Evolutionary conservation across 2,113 vertebrate species (phyloP).

Genomic region (Camelus dromedarius): DNA sequence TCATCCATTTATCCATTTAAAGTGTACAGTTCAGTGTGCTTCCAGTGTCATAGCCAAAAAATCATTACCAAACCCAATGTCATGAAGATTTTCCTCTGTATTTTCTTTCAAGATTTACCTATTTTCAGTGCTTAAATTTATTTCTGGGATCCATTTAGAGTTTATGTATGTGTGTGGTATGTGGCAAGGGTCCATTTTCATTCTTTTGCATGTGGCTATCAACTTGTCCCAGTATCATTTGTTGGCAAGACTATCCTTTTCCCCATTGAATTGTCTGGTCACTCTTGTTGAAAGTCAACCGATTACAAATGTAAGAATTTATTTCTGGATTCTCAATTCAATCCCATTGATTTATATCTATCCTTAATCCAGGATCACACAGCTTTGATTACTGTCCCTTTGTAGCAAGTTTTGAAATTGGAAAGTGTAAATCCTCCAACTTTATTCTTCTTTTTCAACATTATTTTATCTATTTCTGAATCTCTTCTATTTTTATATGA

Average conservation of each 20-base stretch:
- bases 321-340: neutral
- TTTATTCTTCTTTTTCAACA: neutral
- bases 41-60: neutral
- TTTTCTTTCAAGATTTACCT: neutral
- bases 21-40: neutral
- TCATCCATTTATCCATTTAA: neutral
- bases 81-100: neutral
- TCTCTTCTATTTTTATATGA: neutral
- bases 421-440: neutral
- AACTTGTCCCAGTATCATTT: neutral
- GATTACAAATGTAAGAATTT: neutral
- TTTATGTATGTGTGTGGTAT: neutral
- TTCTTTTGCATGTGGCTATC: no score
- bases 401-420: neutral
- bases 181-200: no score
- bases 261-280: neutral
- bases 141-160: neutral
- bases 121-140: neutral
- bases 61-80: neutral
- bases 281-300: neutral
- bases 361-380: neutral
- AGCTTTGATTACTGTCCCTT: neutral
- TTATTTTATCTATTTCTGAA: neutral
- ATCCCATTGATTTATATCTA: neutral
- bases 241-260: neutral